phyloP scores from a whole-genome alignment of 2,797 vertebrate genomes.

The Arremon aurantiirostris region DNA sequence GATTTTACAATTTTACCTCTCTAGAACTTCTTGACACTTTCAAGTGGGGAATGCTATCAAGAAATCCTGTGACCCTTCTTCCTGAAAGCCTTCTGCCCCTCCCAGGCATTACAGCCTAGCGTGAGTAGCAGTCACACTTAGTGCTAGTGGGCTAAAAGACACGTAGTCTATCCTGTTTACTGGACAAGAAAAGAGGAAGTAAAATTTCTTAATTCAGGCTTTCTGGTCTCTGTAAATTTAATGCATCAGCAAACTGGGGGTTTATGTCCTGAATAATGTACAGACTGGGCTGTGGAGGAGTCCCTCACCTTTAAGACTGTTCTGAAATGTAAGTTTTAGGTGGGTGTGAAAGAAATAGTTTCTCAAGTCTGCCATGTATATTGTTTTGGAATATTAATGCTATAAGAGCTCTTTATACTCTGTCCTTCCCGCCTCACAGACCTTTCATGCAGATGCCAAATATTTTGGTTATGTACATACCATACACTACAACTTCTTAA shows the following conservation, averaged over 20 bases:
- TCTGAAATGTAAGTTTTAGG: neutral
- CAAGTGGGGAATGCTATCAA: neutral
- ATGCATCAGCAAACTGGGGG: neutral
- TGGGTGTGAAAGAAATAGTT: neutral
- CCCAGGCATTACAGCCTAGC: neutral
- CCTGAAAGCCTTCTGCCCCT: neutral
- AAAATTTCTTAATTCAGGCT: neutral
- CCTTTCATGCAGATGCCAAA: neutral
- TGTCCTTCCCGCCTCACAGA: neutral
- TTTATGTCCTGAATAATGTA: neutral
- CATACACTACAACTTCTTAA: neutral
- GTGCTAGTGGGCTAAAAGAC: neutral
- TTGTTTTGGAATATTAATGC: neutral
- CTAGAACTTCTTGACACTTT: neutral
- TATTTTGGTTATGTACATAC: neutral
- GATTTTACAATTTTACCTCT: neutral
- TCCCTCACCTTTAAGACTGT: neutral
- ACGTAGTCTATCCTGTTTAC: neutral
- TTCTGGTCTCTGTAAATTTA: neutral
- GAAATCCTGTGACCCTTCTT: neutral
- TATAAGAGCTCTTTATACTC: neutral
- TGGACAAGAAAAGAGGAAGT: slow-evolving; percentile 41
- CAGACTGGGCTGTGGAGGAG: neutral
- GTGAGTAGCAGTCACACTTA: neutral
- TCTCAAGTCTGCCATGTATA: neutral